Percentiles rank a stretch among this genome's conserved stretches.
These are phyloP conservation scores for Anoura caudifer DNA, from an alignment of 2,113 vertebrate genomes.

Conservation along the genomic window DNA sequence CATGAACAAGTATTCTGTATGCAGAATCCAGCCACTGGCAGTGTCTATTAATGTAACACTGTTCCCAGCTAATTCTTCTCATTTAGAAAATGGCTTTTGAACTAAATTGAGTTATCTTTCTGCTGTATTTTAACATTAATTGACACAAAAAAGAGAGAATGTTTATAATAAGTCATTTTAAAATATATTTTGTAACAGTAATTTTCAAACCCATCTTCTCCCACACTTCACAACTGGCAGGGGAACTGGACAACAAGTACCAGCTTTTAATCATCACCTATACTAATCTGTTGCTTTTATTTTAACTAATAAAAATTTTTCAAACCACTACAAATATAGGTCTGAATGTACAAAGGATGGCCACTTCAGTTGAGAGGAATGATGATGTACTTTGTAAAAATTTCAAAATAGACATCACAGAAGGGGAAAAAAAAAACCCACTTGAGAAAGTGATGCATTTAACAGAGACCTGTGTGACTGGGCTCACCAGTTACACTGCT, in stretches of 20 bases:
- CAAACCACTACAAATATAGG: background rate
- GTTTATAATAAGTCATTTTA: slow-evolving; percentile 41
- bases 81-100: slow-evolving; percentile 73
- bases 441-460: background rate
- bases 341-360: background rate
- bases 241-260: background rate
- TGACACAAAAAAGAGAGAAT: slow-evolving; percentile 2
- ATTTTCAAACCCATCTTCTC: slow-evolving; percentile 15
- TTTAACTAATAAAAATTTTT: slow-evolving; percentile 21
- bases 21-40: slow-evolving; percentile 66
- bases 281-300: background rate
- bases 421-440: background rate
- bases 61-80: slow-evolving; percentile 72
- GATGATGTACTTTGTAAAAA: slow-evolving; percentile 4
- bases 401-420: slow-evolving; percentile 9
- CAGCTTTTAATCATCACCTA: background rate
- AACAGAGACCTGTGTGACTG: background rate
- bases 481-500: background rate
- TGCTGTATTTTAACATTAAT: slow-evolving; percentile 59
- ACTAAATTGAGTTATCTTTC: slow-evolving; percentile 68
- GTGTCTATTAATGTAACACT: slow-evolving; percentile 59
- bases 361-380: background rate
- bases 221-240: background rate
- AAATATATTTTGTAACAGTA: background rate
- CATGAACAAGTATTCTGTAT: slow-evolving; percentile 73